A percentile compares a stretch with the other conserved stretches of the same genome.
Conservation (phyloP, 2,797 vertebrate species). For the Sardinella longiceps region DNA sequence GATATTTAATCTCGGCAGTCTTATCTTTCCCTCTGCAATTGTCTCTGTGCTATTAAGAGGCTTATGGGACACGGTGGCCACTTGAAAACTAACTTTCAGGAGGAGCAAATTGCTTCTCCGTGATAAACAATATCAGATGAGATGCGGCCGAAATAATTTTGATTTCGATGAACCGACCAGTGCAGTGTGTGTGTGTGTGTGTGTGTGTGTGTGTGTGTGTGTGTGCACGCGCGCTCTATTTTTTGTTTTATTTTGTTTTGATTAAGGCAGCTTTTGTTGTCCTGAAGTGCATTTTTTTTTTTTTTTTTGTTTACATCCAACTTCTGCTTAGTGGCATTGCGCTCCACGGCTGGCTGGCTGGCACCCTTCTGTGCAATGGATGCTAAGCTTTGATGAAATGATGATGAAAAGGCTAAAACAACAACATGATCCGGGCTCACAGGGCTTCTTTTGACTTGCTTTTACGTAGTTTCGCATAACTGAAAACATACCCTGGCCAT, state of each 20-base stretch:
- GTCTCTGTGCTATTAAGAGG: constrained; percentile 63
- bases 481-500: not conserved
- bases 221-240: too few relatives aligned
- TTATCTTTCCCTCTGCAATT: constrained; percentile 56
- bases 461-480: not conserved
- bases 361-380: not conserved
- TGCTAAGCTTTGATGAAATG: constrained; percentile 10
- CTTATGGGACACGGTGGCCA: constrained; percentile 57
- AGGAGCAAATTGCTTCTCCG: constrained; percentile 41
- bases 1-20: constrained; percentile 56
- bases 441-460: not conserved
- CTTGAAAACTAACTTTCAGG: constrained; percentile 40
- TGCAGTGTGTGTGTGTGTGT: too few relatives aligned
- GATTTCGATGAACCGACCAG: constrained; percentile 6
- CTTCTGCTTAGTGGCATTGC: not conserved
- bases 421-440: not conserved
- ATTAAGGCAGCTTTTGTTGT: constrained; percentile 6
- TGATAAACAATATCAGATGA: constrained; percentile 35
- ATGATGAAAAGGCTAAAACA: constrained; percentile 9
- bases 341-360: not conserved
- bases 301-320: constrained; percentile 15
- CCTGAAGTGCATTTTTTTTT: not conserved
- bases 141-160: constrained; percentile 25
- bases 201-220: too few relatives aligned
- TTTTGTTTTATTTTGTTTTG: not conserved